Evolutionary conservation across 2,113 vertebrate genomes (phyloP).

Genomic region (Nothobranchius kuhntae): DNA sequence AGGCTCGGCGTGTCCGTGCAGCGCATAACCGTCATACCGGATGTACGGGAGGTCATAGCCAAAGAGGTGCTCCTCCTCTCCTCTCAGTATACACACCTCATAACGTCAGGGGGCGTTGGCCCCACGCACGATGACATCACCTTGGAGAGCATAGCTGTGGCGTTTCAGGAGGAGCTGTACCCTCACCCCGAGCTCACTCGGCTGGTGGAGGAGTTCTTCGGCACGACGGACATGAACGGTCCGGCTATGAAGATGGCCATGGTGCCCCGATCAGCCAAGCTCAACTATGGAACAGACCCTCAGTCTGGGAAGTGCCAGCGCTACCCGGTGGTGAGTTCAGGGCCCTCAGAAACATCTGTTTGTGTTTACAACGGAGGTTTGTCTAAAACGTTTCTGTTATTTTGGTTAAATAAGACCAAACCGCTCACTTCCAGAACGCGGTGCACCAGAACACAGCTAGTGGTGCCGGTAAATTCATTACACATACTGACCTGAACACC

Average conservation of each 20-base stretch:
- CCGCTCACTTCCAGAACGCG: no score
- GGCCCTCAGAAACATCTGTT: no score
- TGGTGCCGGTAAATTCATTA: no score
- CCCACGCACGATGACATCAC: conserved; percentile 97
- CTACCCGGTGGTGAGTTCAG: conserved; percentile 84
- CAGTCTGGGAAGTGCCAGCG: conserved; percentile 76
- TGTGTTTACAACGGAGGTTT: no score
- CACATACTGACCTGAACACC: no score
- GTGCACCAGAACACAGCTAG: no score
- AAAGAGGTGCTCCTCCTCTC: conserved; percentile 85
- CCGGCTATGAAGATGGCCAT: conserved; percentile 87
- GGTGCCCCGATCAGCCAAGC: conserved; percentile 84
- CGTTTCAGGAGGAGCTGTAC: conserved; percentile 83
- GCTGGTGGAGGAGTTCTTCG: conserved; percentile 81
- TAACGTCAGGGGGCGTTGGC: conserved; percentile 92
- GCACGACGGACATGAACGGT: conserved; percentile 60
- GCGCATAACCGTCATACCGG: conserved; percentile 87
- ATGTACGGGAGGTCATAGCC: conserved; percentile 86
- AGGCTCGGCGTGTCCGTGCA: conserved; percentile 87
- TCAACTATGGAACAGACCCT: conserved; percentile 87
- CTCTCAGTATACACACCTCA: conserved; percentile 83
- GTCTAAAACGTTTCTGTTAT: no score
- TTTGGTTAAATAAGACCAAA: no score
- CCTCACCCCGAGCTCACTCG: conserved; percentile 84
- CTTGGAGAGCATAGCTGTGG: conserved; percentile 89